Evolutionary conservation across 2,113 vertebrate species (phyloP), one percentile per base, ranked within the genome.

Genomic region (Procapra przewalskii): DNA sequence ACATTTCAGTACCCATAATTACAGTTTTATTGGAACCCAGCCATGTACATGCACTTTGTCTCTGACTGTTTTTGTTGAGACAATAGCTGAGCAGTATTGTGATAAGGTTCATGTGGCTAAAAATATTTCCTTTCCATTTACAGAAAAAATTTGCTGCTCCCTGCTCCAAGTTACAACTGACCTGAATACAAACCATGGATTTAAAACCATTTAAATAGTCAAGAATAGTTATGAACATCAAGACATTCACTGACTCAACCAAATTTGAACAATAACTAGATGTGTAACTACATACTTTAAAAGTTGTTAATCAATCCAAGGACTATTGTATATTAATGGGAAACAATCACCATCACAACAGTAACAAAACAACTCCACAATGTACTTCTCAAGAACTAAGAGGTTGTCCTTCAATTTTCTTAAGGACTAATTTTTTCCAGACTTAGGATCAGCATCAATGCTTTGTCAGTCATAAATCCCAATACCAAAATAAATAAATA

Each of bases 1-100:
- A 95, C 82, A 92, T 85, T 90, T 92, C 10, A 82, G 50, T 8
- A 52, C 33, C 84, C 59, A 94, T 59, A 94, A 98, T 96, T 81
- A 83, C 91, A 60, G 29, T 59, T 84, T 92, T 94, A 81, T 54
- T 90, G 62, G 77, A 97, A 91, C 7, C 12, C 11, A 43, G 80
- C 57, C 88, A 81, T 7, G 29, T 3, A 59, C 12, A 62, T 81
- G 81, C 81, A 57, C 85, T 96, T 83, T 36, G 45, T 96, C 64
- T 91, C 19, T 54, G 64, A 45, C 36, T 93, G 60, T 87, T 85
- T 94, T 59, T 64, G 81, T 81, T 81, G 48, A 31, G 36, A 12
- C 43, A 93, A 60, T 3, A 84, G 77, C 48, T 82, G 50, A 92
- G 45, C 2, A 92, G 9, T 90, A 64, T 43, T 90, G 60, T 8